Conservation (phyloP, 1,140 invertebrate genomes). For the Dendroctonus valens region DNA sequence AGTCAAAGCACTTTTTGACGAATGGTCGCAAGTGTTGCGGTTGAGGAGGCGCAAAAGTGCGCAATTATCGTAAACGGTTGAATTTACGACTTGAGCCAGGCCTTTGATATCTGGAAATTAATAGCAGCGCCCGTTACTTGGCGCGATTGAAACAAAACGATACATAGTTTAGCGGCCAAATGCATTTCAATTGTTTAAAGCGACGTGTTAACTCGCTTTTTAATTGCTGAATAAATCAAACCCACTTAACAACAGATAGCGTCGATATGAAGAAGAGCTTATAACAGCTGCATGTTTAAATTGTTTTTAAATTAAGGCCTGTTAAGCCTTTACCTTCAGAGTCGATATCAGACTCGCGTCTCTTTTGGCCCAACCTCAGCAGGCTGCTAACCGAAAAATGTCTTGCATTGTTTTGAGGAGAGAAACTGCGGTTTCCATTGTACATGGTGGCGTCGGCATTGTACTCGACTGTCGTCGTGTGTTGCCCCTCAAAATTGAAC, state of each 20-base stretch:
- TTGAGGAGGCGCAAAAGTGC: constrained; percentile 17
- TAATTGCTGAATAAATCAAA: too few relatives aligned
- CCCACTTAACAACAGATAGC: too few relatives aligned
- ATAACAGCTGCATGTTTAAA: too few relatives aligned
- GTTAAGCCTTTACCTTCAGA: constrained; percentile 6
- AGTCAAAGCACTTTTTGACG: constrained; percentile 22
- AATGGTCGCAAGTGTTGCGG: constrained; percentile 17
- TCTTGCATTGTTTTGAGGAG: constrained; percentile 35
- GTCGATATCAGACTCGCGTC: constrained; percentile 32
- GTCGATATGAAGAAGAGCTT: too few relatives aligned
- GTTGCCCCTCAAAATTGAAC: constrained; percentile 27
- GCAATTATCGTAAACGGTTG: constrained; percentile 29
- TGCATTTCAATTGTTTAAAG: too few relatives aligned
- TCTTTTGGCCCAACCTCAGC: constrained; percentile 40
- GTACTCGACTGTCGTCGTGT: constrained; percentile 21
- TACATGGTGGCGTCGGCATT: constrained; percentile 32
- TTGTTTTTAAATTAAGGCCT: too few relatives aligned
- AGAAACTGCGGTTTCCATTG: constrained; percentile 26
- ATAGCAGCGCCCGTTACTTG: neutral
- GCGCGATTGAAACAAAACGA: too few relatives aligned
- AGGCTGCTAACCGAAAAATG: constrained; percentile 47
- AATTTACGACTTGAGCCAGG: constrained; percentile 13
- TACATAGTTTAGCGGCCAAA: too few relatives aligned
- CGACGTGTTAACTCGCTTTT: too few relatives aligned
- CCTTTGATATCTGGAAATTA: constrained; percentile 12